Base-by-base conservation (phyloP, 1,140 invertebrate genomes). In the Notospermus geniculatus region DNA sequence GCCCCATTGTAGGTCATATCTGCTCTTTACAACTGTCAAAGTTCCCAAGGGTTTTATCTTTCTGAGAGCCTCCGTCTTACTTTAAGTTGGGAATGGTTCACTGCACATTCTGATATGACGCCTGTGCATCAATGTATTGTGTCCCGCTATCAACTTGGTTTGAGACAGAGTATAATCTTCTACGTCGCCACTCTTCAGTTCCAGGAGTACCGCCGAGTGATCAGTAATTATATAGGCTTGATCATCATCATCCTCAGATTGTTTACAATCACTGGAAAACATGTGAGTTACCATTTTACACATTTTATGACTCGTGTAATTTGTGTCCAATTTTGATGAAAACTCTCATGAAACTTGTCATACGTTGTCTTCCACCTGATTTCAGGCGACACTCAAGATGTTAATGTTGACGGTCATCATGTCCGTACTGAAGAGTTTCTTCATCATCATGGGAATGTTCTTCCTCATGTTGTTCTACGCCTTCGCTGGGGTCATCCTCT, bases 361-460 rank as follows among this genome's bases (percentile, higher is more conserved):
- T 13, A 29, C 66, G 89, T 27, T 43, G 29, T 53, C 27, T 56
- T 54, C 36, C 15, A 36, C 32, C 32, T 36, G n/a, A 27, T 66
- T 72, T 50, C 61, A 85, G 84, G 85, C 96, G 5, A 99, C 97
- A 0, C 84, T 99, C n/a, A 98, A 98, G 85, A 99, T 99, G 97
- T 83, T 99, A 57, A 99, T 98, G 95, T 83, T 98, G 69, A 99
- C 96, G 0, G 86, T 88, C 39, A 93, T 96, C 43, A 96, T 99
- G 54, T 98, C 95, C n/a, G 96, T 99, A 57, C 98, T 97, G 83
- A 99, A 99, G 85, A 96, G 92, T 80, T 99, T 99, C 82, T 99
- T 99, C 83, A 99, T 99, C 80, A 99, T 99, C 68, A 97, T 98
- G 83, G 96, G 96, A 64, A 98, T 99, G 96, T 99, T 99, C 80